Conservation (phyloP, 2,113 vertebrate genomes). For the Aplodontia rufa region DNA sequence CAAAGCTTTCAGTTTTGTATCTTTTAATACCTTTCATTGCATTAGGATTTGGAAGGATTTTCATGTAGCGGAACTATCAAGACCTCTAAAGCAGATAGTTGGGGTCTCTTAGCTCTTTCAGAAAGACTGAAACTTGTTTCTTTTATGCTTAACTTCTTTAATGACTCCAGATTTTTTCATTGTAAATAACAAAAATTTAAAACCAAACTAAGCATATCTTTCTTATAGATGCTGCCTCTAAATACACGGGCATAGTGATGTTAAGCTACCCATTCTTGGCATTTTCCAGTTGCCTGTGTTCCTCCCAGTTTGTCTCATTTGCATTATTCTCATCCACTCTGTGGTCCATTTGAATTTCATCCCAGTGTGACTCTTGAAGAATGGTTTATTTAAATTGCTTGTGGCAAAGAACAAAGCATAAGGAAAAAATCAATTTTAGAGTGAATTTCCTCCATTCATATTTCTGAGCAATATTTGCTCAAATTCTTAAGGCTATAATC, state of each 20-base stretch:
- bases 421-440: conserved; percentile 16
- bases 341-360: not conserved
- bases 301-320: not conserved
- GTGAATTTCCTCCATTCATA: conserved; percentile 40
- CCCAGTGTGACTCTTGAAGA: not conserved
- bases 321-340: not conserved
- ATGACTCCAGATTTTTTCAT: not conserved
- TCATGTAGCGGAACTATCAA: not conserved
- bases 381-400: conserved; percentile 3
- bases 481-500: not conserved
- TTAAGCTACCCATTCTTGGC: not conserved
- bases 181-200: not conserved
- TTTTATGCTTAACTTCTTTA: not conserved
- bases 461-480: conserved; percentile 44
- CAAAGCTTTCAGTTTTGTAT: not conserved
- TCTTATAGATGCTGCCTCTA: not conserved
- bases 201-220: not conserved
- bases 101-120: not conserved
- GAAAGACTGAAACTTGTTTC: not conserved
- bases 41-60: not conserved
- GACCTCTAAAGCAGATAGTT: not conserved
- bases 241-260: not conserved
- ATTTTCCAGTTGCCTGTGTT: not conserved
- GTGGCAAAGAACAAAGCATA: not conserved
- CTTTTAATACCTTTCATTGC: not conserved